Evolutionary conservation across 2,888 invertebrate species (phyloP).

Genomic region (Euspilapteryx auroguttella): DNA sequence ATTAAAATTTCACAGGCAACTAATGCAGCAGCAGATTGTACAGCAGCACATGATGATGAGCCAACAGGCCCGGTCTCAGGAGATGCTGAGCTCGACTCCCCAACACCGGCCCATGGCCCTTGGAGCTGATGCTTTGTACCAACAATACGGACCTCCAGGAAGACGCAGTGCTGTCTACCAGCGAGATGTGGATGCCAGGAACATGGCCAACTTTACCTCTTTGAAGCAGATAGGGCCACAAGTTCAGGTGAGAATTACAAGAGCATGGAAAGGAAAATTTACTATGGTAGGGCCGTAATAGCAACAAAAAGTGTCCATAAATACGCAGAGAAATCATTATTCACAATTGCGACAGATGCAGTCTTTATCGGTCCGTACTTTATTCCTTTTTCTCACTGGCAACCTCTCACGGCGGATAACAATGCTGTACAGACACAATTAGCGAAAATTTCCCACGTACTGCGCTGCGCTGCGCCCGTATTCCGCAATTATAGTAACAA

Average conservation of each 20-base stretch:
- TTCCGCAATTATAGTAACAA: slow-evolving; percentile 26
- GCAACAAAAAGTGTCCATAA: too few species aligned
- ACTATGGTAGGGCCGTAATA: too few species aligned
- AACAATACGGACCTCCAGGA: slow-evolving; percentile 48
- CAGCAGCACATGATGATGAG: slow-evolving; percentile 52
- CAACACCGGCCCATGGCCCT: slow-evolving; percentile 32
- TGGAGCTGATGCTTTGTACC: slow-evolving; percentile 49
- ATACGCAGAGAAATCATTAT: too few species aligned
- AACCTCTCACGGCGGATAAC: slow-evolving; percentile 17
- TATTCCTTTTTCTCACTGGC: slow-evolving; percentile 16
- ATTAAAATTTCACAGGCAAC: slow-evolving; percentile 19
- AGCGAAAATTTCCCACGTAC: slow-evolving; percentile 22
- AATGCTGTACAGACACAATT: slow-evolving; percentile 30
- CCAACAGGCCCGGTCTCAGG: slow-evolving; percentile 59
- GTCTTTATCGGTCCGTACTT: slow-evolving; percentile 18
- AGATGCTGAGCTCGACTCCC: slow-evolving; percentile 49
- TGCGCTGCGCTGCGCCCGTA: slow-evolving; percentile 7
- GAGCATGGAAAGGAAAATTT: too few species aligned
- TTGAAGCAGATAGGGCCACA: slow-evolving; percentile 24
- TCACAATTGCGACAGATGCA: slow-evolving; percentile 1
- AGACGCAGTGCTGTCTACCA: slow-evolving; percentile 45
- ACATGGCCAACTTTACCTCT: slow-evolving; percentile 50
- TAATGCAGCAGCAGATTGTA: slow-evolving; percentile 48
- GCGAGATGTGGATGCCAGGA: slow-evolving; percentile 40
- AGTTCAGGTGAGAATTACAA: too few species aligned